phyloP scores from a whole-genome alignment of 1,140 invertebrate genomes.

The Pseudomyrmex cubaensis region DNA sequence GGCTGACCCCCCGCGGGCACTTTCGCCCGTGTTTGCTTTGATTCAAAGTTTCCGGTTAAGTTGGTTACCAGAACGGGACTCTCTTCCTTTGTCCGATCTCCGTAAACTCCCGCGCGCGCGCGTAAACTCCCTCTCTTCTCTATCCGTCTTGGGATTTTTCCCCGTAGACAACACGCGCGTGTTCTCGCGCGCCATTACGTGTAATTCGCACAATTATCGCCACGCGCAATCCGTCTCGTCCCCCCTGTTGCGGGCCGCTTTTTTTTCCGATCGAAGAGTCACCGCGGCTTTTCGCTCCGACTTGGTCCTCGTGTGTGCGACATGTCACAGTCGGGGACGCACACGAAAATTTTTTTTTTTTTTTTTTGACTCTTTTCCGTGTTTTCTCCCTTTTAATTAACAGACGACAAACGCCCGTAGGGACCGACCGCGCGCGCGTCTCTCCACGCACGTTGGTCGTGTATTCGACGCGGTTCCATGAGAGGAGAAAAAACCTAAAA shows the following conservation, averaged over 20 bases:
- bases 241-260: neutral
- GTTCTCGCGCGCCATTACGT: neutral
- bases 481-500: neutral
- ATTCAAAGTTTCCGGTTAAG: slow-evolving; percentile 80
- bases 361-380: neutral
- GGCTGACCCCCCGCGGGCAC: slow-evolving; percentile 75
- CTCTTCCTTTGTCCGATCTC: slow-evolving; percentile 65
- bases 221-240: neutral
- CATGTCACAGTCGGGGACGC: slow-evolving; percentile 28
- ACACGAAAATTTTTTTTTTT: slow-evolving; percentile 23
- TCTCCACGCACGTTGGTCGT: neutral
- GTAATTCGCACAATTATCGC: neutral
- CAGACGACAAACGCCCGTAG: neutral
- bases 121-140: neutral
- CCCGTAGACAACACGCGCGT: neutral
- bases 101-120: slow-evolving; percentile 13
- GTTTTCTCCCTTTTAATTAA: slow-evolving; percentile 43
- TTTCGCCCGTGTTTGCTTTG: slow-evolving; percentile 79
- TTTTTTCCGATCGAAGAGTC: neutral
- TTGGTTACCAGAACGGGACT: slow-evolving; percentile 74
- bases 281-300: neutral
- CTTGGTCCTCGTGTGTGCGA: neutral
- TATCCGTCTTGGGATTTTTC: slow-evolving; percentile 44
- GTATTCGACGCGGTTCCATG: slow-evolving; percentile 13
- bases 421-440: slow-evolving; percentile 47